phyloP scores from a whole-genome alignment of 2,888 invertebrate genomes.

The Pinctada fucata region DNA sequence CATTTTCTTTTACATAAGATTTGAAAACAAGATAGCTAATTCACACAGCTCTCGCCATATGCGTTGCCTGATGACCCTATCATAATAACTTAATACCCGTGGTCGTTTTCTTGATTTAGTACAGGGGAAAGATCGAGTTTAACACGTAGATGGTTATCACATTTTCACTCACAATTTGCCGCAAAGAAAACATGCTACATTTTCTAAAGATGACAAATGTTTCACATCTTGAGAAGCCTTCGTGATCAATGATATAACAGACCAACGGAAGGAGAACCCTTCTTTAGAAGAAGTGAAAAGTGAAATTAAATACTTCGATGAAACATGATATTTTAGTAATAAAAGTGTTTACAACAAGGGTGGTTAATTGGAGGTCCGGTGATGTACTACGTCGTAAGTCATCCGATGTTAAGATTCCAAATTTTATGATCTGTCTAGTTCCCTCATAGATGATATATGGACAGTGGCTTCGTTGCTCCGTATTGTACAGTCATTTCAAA shows the following conservation, averaged over 20 bases:
- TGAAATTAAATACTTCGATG: not conserved
- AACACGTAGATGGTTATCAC: not conserved
- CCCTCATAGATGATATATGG: not conserved
- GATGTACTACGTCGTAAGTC: not conserved
- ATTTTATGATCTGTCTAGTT: not conserved
- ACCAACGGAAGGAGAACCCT: conserved; percentile 1
- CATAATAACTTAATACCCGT: not conserved
- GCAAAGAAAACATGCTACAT: conserved; percentile 1
- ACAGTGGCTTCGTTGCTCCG: too few relatives aligned
- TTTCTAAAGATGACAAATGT: conserved; percentile 1
- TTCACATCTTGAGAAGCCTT: not conserved
- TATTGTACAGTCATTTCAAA: too few relatives aligned
- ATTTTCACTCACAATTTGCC: not conserved
- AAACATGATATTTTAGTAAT: not conserved
- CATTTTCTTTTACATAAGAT: not conserved
- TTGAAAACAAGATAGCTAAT: not conserved
- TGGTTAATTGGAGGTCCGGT: not conserved
- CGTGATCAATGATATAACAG: not conserved
- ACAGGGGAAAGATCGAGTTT: not conserved
- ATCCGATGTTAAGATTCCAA: not conserved
- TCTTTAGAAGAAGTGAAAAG: not conserved
- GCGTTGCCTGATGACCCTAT: not conserved
- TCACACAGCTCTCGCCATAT: not conserved
- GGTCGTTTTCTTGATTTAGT: not conserved
- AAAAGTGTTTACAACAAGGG: not conserved